Percentiles rank a stretch among this genome's conserved stretches.
These are phyloP conservation scores for Crotalus horridus DNA, from an alignment of 2,113 vertebrate genomes.

Conservation along the genomic window DNA sequence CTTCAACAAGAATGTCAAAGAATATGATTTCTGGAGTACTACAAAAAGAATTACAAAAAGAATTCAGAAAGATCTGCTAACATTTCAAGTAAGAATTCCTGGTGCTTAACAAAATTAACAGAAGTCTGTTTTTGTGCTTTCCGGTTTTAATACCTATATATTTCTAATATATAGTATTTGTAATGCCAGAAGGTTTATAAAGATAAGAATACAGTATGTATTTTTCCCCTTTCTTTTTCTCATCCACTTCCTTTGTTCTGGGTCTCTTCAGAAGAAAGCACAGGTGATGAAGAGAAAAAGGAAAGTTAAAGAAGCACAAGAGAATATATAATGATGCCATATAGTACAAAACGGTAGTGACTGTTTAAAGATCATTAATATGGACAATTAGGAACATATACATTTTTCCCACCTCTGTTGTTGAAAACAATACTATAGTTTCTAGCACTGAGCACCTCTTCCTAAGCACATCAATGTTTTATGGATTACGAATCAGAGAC, in stretches of 20 bases:
- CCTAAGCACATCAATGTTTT: background rate
- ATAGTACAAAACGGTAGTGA: background rate
- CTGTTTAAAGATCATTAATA: background rate
- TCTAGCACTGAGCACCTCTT: background rate
- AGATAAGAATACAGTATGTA: background rate
- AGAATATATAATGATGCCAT: background rate
- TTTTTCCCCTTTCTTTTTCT: background rate
- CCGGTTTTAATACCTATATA: background rate
- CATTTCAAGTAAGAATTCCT: background rate
- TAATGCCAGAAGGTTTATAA: background rate
- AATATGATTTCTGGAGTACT: background rate
- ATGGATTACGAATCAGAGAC: background rate
- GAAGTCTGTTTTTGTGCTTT: background rate
- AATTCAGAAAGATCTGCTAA: background rate
- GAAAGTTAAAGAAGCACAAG: background rate
- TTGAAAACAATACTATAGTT: background rate
- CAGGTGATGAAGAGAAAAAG: background rate
- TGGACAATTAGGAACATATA: background rate
- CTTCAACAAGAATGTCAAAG: background rate
- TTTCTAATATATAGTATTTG: background rate
- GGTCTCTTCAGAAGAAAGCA: background rate
- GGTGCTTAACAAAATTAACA: background rate
- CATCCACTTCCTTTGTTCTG: background rate
- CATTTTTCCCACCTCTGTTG: background rate
- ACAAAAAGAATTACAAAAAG: background rate